Evolutionary conservation across 1,140 invertebrate genomes (phyloP).

Genomic region (Apis dorsata): DNA sequence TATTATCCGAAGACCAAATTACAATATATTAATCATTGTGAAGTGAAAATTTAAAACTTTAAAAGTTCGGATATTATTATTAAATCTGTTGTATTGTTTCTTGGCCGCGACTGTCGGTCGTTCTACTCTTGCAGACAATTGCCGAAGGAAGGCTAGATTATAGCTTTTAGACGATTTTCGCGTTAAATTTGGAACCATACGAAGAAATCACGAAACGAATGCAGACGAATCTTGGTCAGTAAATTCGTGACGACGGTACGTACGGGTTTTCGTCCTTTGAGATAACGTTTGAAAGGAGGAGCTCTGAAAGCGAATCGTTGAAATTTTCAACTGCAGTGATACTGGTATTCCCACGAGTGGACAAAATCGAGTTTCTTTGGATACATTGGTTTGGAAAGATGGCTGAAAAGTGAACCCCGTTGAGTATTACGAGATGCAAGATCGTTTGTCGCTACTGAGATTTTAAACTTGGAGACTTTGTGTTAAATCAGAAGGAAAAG

Average conservation of each 20-base stretch:
- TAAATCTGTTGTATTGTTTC: no score
- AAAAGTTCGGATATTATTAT: no score
- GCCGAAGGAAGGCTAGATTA: no score
- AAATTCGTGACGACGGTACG: no score
- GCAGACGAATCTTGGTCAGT: no score
- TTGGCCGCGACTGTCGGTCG: no score
- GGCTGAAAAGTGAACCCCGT: neutral
- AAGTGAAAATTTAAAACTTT: no score
- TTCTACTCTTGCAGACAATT: no score
- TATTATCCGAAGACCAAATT: no score
- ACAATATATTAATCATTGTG: no score
- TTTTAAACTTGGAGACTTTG: neutral
- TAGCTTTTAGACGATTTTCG: neutral
- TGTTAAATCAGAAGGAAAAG: no score
- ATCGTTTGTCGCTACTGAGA: neutral
- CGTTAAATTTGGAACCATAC: neutral
- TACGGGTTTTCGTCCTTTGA: neutral
- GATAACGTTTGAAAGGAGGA: neutral
- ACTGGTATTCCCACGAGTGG: constrained; percentile 1
- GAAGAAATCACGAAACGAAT: neutral
- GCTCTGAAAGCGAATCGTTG: no score
- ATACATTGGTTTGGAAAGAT: neutral
- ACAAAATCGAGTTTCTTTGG: neutral
- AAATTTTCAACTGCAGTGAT: neutral
- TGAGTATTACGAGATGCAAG: neutral